These are phyloP conservation scores for Thamnophis elegans DNA, from an alignment of 2,797 vertebrate species.

Conservation along the genomic window DNA sequence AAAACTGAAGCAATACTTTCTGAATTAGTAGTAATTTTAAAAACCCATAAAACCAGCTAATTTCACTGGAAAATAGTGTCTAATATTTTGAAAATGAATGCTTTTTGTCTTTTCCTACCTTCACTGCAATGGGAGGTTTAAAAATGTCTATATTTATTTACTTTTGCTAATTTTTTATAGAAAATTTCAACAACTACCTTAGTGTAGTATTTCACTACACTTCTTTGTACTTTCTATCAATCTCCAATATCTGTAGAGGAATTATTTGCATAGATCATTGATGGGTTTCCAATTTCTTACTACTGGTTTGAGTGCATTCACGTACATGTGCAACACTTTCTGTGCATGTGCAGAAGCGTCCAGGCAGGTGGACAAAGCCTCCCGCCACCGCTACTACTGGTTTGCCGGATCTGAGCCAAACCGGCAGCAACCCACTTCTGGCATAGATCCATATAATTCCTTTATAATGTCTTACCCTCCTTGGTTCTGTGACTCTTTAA, in stretches of 20 bases:
- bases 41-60: background rate
- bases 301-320: too few species aligned
- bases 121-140: background rate
- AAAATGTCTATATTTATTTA: background rate
- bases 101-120: background rate
- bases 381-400: too few species aligned
- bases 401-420: too few species aligned
- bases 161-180: background rate
- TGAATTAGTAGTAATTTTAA: background rate
- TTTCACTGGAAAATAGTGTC: background rate
- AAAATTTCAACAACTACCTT: background rate
- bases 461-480: background rate
- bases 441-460: background rate
- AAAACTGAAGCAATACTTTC: background rate
- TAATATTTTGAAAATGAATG: background rate
- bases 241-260: background rate
- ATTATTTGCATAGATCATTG: background rate
- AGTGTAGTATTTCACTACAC: background rate
- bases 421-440: too few species aligned
- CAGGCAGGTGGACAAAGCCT: too few species aligned
- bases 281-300: too few species aligned
- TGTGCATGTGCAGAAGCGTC: too few species aligned
- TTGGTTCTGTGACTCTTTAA: background rate
- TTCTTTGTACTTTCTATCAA: background rate
- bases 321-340: too few species aligned